Conservation (phyloP, 2,888 invertebrate species). For the Agriopis marginaria region DNA sequence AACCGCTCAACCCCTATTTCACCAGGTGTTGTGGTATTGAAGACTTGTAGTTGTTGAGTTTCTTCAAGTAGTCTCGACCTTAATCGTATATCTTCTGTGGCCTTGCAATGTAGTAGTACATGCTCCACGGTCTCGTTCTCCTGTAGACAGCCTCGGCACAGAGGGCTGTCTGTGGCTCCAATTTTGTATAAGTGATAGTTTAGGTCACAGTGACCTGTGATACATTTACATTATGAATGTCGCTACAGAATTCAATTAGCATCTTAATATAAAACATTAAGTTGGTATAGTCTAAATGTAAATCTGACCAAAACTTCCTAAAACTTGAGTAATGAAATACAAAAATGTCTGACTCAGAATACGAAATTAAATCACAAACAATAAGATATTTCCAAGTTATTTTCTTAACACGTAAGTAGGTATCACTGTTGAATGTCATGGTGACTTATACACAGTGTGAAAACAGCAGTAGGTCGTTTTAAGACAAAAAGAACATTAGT, state of each 20-base stretch:
- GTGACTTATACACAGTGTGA: slow-evolving; percentile 3
- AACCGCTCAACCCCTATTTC: too few relatives aligned
- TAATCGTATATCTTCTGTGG: too few relatives aligned
- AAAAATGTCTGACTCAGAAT: slow-evolving; percentile 7
- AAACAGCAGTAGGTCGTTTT: neutral
- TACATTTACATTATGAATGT: neutral
- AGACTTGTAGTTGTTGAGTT: too few relatives aligned
- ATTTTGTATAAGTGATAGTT: too few relatives aligned
- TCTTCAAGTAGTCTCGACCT: too few relatives aligned
- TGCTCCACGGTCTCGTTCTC: too few relatives aligned
- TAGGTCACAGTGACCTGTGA: too few relatives aligned
- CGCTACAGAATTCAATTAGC: neutral
- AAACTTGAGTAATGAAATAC: slow-evolving; percentile 14
- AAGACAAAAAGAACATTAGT: too few relatives aligned
- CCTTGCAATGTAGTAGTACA: too few relatives aligned
- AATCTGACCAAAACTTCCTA: neutral
- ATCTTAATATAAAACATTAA: neutral
- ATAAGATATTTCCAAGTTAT: slow-evolving; percentile 47
- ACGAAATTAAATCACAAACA: slow-evolving; percentile 22
- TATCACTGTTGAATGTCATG: slow-evolving; percentile 10
- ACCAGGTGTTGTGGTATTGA: too few relatives aligned
- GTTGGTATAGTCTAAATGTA: neutral
- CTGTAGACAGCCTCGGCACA: too few relatives aligned
- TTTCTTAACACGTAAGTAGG: slow-evolving; percentile 44
- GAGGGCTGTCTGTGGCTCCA: too few relatives aligned